Evolutionary conservation across 2,113 vertebrate species (phyloP).

Genomic region (Columba janthina): DNA sequence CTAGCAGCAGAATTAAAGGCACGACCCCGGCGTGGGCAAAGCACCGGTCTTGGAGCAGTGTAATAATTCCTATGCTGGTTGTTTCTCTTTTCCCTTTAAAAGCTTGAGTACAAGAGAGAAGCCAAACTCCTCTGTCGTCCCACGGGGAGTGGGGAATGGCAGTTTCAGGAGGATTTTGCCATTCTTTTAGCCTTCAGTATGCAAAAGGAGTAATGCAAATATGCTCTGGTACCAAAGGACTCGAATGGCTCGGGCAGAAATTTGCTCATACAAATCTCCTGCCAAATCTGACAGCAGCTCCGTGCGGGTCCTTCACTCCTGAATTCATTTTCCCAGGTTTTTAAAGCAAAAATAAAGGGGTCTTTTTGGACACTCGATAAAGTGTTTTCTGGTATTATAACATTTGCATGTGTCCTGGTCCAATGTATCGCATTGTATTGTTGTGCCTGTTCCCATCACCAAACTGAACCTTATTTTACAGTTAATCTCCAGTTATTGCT

Average conservation of each 20-base stretch:
- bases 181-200: background rate
- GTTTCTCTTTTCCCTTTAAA: background rate
- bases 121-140: background rate
- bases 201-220: background rate
- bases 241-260: accelerated
- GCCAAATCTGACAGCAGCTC: background rate
- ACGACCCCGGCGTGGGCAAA: no score
- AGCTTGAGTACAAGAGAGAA: background rate
- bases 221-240: background rate
- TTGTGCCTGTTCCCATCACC: accelerated
- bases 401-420: accelerated
- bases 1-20: background rate
- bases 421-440: accelerated
- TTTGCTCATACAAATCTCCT: background rate
- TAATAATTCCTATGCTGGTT: accelerated
- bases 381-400: background rate
- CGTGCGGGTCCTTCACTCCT: accelerated
- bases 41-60: accelerated
- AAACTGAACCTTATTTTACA: accelerated
- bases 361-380: background rate
- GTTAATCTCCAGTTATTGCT: background rate
- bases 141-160: accelerated
- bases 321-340: background rate
- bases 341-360: background rate
- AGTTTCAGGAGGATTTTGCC: background rate